A percentile compares a stretch with the other conserved stretches of the same genome.
These are phyloP conservation scores for Camelus dromedarius DNA, from an alignment of 2,113 vertebrate genomes.

Conservation along the genomic window DNA sequence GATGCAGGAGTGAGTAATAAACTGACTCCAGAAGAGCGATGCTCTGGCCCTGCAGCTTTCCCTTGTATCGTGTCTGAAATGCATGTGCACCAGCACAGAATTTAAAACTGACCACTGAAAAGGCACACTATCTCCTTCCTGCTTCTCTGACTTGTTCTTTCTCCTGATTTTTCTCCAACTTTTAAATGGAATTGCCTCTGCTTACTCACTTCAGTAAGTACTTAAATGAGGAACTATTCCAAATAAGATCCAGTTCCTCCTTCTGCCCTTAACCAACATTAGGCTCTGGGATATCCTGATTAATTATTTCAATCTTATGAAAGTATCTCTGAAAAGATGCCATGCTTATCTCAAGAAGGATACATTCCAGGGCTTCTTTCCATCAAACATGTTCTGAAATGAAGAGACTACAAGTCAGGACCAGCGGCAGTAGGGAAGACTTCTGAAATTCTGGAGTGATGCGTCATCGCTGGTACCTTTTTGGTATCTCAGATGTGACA, in stretches of 20 bases:
- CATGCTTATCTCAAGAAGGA: not conserved
- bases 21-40: not conserved
- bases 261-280: not conserved
- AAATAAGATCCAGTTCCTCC: conserved; percentile 21
- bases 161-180: conserved; percentile 22
- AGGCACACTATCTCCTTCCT: not conserved
- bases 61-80: not conserved
- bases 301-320: conserved; percentile 41
- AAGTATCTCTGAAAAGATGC: conserved; percentile 29
- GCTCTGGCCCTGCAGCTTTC: not conserved
- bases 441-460: conserved; percentile 35
- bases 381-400: not conserved
- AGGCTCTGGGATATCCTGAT: not conserved
- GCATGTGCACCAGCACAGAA: fast-evolving
- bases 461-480: conserved; percentile 26
- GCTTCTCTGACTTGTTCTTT: not conserved
- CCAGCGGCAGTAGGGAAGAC: conserved; percentile 1
- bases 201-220: conserved; percentile 51
- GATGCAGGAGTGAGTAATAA: not conserved
- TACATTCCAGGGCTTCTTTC: conserved; percentile 40
- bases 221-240: not conserved
- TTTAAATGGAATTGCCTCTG: not conserved
- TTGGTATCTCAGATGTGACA: not conserved
- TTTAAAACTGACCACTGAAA: not conserved
- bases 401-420: conserved; percentile 49